Conservation (phyloP, 1,140 invertebrate species). For the Ditylenchus dipsaci region DNA sequence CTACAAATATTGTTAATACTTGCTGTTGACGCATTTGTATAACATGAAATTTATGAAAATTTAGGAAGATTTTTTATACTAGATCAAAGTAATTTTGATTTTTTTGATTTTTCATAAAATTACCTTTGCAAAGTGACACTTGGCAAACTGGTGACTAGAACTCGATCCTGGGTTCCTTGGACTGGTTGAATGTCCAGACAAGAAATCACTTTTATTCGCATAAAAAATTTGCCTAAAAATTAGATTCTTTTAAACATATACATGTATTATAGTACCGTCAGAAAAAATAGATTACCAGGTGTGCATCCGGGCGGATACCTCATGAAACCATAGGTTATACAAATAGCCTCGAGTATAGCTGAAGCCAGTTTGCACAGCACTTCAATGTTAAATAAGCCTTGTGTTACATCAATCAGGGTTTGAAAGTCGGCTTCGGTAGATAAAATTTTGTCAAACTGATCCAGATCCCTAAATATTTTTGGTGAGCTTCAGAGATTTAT, state of each 20-base stretch:
- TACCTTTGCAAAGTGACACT: conserved; percentile 30
- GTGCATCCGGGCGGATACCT: conserved; percentile 30
- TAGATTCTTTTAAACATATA: too few species aligned
- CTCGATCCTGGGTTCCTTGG: conserved; percentile 18
- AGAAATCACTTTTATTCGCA: conserved; percentile 33
- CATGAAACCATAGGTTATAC: conserved; percentile 25
- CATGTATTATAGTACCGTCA: too few species aligned
- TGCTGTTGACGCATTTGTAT: too few species aligned
- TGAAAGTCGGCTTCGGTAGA: conserved; percentile 28
- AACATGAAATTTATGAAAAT: background rate
- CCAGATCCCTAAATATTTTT: conserved; percentile 35
- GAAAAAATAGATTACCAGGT: conserved; percentile 15
- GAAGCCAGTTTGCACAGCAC: conserved; percentile 38
- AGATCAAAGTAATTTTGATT: background rate
- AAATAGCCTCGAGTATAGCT: conserved; percentile 40
- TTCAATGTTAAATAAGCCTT: conserved; percentile 44
- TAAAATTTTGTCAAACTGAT: conserved; percentile 40
- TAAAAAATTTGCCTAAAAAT: conserved; percentile 18
- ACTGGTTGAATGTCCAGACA: conserved; percentile 34
- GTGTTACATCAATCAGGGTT: conserved; percentile 44
- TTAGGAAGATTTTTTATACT: background rate
- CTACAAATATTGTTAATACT: too few species aligned
- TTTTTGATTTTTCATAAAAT: conserved; percentile 13
- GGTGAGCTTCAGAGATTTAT: background rate
- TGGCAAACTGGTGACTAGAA: conserved; percentile 32